Conservation (phyloP, 2,888 invertebrate genomes). For the Synanthedon formicaeformis region DNA sequence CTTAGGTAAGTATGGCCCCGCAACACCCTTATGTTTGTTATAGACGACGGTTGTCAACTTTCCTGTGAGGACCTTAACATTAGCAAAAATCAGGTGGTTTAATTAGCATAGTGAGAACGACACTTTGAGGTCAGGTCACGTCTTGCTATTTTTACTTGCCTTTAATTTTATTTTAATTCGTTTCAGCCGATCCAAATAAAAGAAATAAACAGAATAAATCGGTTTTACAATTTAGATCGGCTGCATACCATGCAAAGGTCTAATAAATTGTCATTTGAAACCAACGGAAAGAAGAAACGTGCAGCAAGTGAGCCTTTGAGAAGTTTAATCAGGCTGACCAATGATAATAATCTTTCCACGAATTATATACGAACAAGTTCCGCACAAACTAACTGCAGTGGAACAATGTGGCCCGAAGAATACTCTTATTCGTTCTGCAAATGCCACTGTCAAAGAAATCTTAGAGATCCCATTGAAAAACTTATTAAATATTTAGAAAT, state of each 20-base stretch:
- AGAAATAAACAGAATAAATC: not conserved
- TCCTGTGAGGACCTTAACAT: too few species aligned
- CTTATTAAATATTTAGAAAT: constrained; percentile 40
- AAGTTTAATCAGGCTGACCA: constrained; percentile 12
- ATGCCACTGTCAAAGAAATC: constrained; percentile 20
- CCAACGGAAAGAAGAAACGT: constrained; percentile 8
- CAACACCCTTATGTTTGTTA: too few species aligned
- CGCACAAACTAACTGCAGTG: constrained; percentile 8
- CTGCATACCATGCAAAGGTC: constrained; percentile 8
- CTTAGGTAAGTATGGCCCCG: too few species aligned
- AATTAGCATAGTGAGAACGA: too few species aligned
- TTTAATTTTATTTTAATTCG: not conserved
- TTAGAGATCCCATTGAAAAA: constrained; percentile 38
- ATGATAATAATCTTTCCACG: not conserved
- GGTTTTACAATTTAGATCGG: not conserved
- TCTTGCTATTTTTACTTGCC: too few species aligned
- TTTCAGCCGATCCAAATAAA: not conserved
- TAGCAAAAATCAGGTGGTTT: too few species aligned
- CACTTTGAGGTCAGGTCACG: too few species aligned
- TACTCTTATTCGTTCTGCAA: constrained; percentile 7
- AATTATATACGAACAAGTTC: constrained; percentile 7
- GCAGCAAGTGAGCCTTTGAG: constrained; percentile 27
- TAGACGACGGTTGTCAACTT: too few species aligned
- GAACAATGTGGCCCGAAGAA: constrained; percentile 16
- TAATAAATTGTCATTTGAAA: constrained; percentile 10